phyloP scores from a whole-genome alignment of 2,113 vertebrate species.

The Malurus alboscapulatus region DNA sequence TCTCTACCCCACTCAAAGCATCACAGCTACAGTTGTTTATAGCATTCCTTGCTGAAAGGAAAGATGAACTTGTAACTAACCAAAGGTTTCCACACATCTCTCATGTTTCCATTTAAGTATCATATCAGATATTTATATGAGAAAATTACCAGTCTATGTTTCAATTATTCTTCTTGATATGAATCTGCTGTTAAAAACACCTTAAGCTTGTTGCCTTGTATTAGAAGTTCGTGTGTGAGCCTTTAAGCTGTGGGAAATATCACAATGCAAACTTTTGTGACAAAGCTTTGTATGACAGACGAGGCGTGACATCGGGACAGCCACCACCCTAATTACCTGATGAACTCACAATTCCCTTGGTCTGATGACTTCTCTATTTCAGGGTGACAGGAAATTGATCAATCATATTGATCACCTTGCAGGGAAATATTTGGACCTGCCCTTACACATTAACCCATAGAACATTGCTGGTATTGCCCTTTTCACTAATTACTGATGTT shows the following conservation, averaged over 20 bases:
- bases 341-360: neutral
- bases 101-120: neutral
- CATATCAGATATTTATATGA: neutral
- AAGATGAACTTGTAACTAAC: neutral
- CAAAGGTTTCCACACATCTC: neutral
- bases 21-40: neutral
- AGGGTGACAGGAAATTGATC: neutral
- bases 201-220: neutral
- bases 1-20: neutral
- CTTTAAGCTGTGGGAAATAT: neutral
- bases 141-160: neutral
- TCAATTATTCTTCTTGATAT: neutral
- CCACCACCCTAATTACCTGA: neutral
- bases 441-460: neutral
- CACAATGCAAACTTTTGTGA: neutral
- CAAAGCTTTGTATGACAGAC: neutral
- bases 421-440: neutral
- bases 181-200: neutral
- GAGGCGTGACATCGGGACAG: neutral
- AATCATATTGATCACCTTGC: neutral
- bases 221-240: neutral
- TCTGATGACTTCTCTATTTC: neutral
- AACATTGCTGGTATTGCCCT: neutral
- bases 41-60: neutral
- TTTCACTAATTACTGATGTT: neutral